Conservation (phyloP, 2,888 invertebrate genomes). For the Drosophila trichaetosa region DNA sequence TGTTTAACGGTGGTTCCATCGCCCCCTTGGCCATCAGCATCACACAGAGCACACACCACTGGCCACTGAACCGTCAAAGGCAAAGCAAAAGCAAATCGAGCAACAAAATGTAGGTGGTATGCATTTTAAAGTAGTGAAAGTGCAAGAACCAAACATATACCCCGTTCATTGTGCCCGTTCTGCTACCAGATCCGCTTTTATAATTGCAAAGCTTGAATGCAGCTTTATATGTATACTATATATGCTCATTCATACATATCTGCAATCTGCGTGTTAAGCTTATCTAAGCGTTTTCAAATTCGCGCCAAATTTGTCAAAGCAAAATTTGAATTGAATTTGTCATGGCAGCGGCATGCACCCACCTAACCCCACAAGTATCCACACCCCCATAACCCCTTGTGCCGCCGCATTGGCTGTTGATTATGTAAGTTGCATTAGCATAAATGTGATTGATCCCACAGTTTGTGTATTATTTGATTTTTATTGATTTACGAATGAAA, state of each 20-base stretch:
- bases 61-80: conserved; percentile 65
- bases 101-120: conserved; percentile 78
- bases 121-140: conserved; percentile 78
- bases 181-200: conserved; percentile 40
- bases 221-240: conserved; percentile 5
- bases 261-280: conserved; percentile 31
- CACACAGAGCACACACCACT: conserved; percentile 24
- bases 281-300: conserved; percentile 69
- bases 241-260: conserved; percentile 8
- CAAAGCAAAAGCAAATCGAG: conserved; percentile 48
- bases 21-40: conserved; percentile 36
- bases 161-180: conserved; percentile 61
- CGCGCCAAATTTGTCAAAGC: conserved; percentile 73
- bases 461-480: conserved; percentile 76
- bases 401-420: conserved; percentile 29
- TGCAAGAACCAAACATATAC: conserved; percentile 64
- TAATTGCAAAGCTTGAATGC: conserved; percentile 52
- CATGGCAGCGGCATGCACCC: conserved; percentile 41
- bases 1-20: conserved; percentile 71
- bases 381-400: conserved; percentile 1
- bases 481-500: conserved; percentile 77
- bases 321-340: conserved; percentile 76
- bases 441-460: conserved; percentile 78
- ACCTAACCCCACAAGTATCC: conserved; percentile 7
- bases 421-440: conserved; percentile 78